Evolutionary conservation across 2,797 vertebrate species (phyloP), one percentile per base, ranked within the genome.

Genomic region (Galago senegalensis): DNA sequence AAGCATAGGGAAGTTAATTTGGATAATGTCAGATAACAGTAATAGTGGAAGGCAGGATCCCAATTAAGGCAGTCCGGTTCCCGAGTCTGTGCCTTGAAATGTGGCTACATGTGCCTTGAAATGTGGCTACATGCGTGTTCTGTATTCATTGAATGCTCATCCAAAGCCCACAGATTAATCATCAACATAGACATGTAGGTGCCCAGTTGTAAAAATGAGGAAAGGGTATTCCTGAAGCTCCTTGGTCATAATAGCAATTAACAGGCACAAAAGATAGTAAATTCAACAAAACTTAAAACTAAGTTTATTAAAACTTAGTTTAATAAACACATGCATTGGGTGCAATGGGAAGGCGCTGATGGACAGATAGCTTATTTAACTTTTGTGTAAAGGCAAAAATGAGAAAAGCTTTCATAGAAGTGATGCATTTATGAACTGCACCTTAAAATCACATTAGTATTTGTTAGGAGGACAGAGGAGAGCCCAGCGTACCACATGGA

Each of bases 261-360:
- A 87, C 25, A 70, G 60, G 53, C 56, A 67, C 12, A 14, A 95
- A 94, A 80, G 46, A 79, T 2, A 85, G 10, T 34, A 72, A 96
- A 72, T 58, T 14, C 11, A 83, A 46, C 49, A 94, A 40, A 97
- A 89, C 56, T 65, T 31, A 53, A 34, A 34, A 34, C 34, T 34
- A 34, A 34, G 34, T 34, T 34, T 34, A 34, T 34, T 34, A 94
- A 40, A 97, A 89, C 56, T 65, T 31, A 53, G n/a, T 87, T 89
- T 65, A 34, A 87, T 90, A 34, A 58, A 58, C 20, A 3, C 27
- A 37, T 82, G 10, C 10, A 43, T 21, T 67, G 18, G 13, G 17
- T 9, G 60, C 31, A 46, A 21, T 46, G n/a, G 10, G 25, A 72
- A 49, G 58, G 2, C 31, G 53, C 49, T 53, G 49, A 92, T 60